phyloP scores from a whole-genome alignment of 1,140 invertebrate genomes.

The Wasmannia auropunctata region DNA sequence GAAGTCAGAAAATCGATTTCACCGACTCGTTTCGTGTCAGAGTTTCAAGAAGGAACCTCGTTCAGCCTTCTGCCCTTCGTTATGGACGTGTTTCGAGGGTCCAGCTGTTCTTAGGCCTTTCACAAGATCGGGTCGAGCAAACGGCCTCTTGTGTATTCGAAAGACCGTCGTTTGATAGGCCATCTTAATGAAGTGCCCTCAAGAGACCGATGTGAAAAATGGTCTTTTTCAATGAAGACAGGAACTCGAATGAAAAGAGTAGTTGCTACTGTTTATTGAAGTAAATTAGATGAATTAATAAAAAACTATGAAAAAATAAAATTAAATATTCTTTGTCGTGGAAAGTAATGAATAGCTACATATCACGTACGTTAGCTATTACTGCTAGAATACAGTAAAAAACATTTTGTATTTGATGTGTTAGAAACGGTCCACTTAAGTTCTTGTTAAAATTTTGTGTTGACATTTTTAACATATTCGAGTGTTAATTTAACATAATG shows the following conservation, averaged over 20 bases:
- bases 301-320: neutral
- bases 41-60: conserved; percentile 3
- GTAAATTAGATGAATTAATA: neutral
- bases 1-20: conserved; percentile 54
- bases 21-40: neutral
- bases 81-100: conserved; percentile 48
- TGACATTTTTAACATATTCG: too few relatives aligned
- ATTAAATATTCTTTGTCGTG: neutral
- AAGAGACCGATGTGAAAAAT: conserved; percentile 54
- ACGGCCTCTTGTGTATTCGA: conserved; percentile 45
- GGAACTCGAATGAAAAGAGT: neutral
- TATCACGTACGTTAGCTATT: neutral
- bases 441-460: too few relatives aligned
- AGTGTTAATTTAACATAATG: too few relatives aligned
- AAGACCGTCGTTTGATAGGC: conserved; percentile 57
- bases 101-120: conserved; percentile 28
- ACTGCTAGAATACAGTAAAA: neutral
- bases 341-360: neutral
- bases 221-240: conserved; percentile 58
- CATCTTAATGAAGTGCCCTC: conserved; percentile 64
- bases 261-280: neutral
- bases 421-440: too few relatives aligned
- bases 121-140: conserved; percentile 36
- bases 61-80: conserved; percentile 32
- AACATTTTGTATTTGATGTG: too few relatives aligned